Base-by-base conservation (phyloP, 2,113 vertebrate species). In the Oncorhynchus nerka region DNA sequence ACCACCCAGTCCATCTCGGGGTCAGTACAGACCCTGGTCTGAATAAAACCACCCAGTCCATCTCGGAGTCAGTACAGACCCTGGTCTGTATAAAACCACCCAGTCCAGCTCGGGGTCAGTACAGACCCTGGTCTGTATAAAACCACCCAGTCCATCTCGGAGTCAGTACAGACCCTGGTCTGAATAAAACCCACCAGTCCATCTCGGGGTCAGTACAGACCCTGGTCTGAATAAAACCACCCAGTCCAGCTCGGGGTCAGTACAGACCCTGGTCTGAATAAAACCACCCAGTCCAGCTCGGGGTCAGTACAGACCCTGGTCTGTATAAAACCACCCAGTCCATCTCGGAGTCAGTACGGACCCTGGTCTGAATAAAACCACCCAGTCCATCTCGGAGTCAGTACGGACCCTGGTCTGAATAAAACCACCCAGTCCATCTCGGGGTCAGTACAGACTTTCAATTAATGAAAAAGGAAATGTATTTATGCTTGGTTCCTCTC, bases 391-490 rank as follows among this genome's bases (percentile, higher is more conserved):
- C 75, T 92, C 75, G 2, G 30, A 4, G 30, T 30, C 30, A 5
- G 90, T 90, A 93, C 90, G 91, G 87, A 92, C 90, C 85, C 91
- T 84, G 85, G 88, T 87, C 83, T 81, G 13, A 84, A 89, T 81
- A 64, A 45, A 66, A 78, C 39, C 87, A 84, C 83, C 91, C 75
- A 84, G 88, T 91, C 57, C 57, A 0, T 2, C 84, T 26, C 26
- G 1, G 73, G 83, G 81, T 32, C 30, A 5, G 1, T 7, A 34
- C 34, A 2, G 26, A 28, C 26, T 1, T 26, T 26, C 26, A 26
- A 26, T 26, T 26, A 26, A 26, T 26, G 1, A 26, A 26, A 26
- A 26, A 26, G 1, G 1, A 26, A 26, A 26, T 26, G 26, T 26
- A 26, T 26, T 26, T 26, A 26, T 26, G 26, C 26, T 26, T 26